Base-by-base conservation (phyloP, 1,140 invertebrate species). In the Stenopsyche tienmushanensis region DNA sequence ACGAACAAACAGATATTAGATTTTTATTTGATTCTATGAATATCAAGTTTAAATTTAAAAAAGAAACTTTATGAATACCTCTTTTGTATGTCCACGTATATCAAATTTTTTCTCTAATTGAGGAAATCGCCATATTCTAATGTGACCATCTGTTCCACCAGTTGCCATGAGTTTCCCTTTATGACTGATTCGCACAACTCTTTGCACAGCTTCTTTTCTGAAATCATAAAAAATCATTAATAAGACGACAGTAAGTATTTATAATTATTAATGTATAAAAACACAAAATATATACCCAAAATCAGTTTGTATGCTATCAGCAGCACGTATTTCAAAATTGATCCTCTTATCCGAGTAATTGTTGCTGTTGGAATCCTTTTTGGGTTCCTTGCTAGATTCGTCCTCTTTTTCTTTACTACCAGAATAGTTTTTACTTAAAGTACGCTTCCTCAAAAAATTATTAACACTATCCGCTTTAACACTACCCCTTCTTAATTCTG, bases 81-180 rank as follows among this genome's bases (percentile, higher is more conserved):
- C 79, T 72, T 80, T 81, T 44, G 74, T 76, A 65, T 81, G 79
- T 41, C 76, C 80, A 67, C 86, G 77, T 18, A 97, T 78, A 66
- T 90, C 86, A 71, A 84, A 81, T 17, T 86, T 69, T 72, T 88
- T 83, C 42, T 85, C 81, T 74, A 95, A 81, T 70, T 88, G 85
- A 10, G 94, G 93, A 77, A 93, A 95, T 71, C 87, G 85, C 96
- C 96, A 99, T 2, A 97, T 73, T 67, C 94, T 83, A 17, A 98
- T 76, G 72, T 86, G 82, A 8, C 94, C 93, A 82, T 98, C 95
- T 1, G 90, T 88, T 23, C 96, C 94, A 64, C 93, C 96, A 3
- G 95, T 98, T 0, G 88, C 91, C 85, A 98, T 88, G 0, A 92
- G 71, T 72, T 86, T 88, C 10, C 89, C 86, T 75, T 84, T 86